These are phyloP conservation scores for Bellardia bayeri DNA, from an alignment of 2,888 invertebrate genomes.

Conservation along the genomic window DNA sequence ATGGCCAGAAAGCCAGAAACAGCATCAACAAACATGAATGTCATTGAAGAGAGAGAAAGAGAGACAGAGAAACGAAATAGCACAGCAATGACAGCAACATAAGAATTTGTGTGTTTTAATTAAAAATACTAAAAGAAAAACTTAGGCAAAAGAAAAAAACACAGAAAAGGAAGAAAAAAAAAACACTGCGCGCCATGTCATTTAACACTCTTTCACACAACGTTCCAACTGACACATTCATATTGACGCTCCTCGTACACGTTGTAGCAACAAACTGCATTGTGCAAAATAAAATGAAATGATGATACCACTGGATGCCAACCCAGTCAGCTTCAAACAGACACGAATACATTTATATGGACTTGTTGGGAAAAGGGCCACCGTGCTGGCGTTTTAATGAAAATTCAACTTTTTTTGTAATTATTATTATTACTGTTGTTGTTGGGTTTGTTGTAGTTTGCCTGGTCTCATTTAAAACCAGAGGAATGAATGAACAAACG, in stretches of 20 bases:
- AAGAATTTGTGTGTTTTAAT: constrained; percentile 81
- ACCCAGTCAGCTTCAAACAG: constrained; percentile 43
- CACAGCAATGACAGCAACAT: constrained; percentile 75
- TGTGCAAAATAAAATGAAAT: constrained; percentile 30
- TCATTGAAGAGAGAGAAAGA: neutral
- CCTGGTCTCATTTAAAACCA: constrained; percentile 15
- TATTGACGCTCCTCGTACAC: neutral
- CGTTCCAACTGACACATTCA: constrained; percentile 28
- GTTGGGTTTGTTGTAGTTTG: constrained; percentile 8
- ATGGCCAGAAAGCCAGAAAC: constrained; percentile 24
- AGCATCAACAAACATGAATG: constrained; percentile 5
- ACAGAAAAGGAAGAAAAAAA: neutral
- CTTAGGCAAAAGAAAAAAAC: neutral
- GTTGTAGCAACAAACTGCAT: constrained; percentile 32
- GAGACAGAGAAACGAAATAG: constrained; percentile 53
- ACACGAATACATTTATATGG: constrained; percentile 45
- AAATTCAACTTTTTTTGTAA: constrained; percentile 54
- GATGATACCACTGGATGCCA: constrained; percentile 45
- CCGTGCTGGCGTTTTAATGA: constrained; percentile 61
- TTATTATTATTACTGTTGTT: constrained; percentile 1
- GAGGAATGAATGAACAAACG: constrained; percentile 37
- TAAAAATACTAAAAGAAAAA: constrained; percentile 76
- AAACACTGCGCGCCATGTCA: constrained; percentile 67
- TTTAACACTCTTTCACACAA: constrained; percentile 47
- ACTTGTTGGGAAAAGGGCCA: constrained; percentile 61